A percentile compares a stretch with the other conserved stretches of the same genome.
phyloP scores from a whole-genome alignment of 2,113 vertebrate genomes.

The Columbina picui region DNA sequence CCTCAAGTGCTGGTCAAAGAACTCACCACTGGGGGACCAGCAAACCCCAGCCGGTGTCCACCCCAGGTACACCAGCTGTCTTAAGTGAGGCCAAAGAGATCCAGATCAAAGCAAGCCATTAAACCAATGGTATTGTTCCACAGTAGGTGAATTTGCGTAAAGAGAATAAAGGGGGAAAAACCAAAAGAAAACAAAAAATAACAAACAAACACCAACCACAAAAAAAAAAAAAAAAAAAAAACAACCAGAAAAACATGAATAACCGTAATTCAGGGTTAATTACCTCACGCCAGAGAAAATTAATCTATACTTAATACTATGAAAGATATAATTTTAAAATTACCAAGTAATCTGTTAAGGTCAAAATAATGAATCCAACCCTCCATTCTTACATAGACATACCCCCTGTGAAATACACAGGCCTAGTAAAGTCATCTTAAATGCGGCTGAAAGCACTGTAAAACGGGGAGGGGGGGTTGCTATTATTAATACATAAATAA shows the following conservation, averaged over 20 bases:
- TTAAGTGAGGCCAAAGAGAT: not conserved
- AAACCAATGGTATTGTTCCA: not conserved
- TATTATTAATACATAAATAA: not conserved
- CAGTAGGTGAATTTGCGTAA: not conserved
- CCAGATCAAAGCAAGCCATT: not conserved
- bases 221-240: no score
- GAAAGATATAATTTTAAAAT: not conserved
- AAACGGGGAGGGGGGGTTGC: not conserved
- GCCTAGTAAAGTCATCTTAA: not conserved
- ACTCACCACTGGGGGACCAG: not conserved
- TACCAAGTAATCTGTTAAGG: not conserved
- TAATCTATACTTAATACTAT: not conserved
- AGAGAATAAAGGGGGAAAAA: no score
- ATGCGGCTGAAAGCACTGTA: not conserved
- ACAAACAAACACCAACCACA: no score
- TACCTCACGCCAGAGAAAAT: not conserved
- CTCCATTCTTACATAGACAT: not conserved
- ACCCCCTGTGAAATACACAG: not conserved
- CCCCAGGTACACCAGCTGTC: not conserved
- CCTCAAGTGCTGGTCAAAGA: not conserved
- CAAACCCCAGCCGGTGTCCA: not conserved
- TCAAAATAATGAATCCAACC: not conserved
- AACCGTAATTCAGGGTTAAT: not conserved
- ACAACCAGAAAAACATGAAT: no score
- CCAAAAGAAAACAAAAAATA: no score